Base-by-base conservation (phyloP, 2,113 vertebrate genomes). In the Speoplatyrhinus poulsoni region DNA sequence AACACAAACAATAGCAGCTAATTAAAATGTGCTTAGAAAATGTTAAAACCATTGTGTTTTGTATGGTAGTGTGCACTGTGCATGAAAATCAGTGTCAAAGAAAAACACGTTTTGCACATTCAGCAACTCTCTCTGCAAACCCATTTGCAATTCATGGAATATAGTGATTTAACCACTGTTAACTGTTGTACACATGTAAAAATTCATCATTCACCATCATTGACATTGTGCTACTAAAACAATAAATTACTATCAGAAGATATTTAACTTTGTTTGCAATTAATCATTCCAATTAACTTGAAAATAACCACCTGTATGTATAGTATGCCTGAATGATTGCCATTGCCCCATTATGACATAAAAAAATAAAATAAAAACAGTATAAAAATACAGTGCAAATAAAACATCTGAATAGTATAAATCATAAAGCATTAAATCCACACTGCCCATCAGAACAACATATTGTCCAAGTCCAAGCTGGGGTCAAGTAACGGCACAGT, bases 361-460 rank as follows among this genome's bases (percentile, higher is more conserved):
- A 65, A 58, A 58, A 16, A 17, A 8, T 54, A 26, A 66, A 66
- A 50, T 73, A 79, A 69, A 68, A n/a, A 8, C 9, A 3, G 52
- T n/a, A 15, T 64, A 67, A 75, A 65, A 77, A 79, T 12, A 75
- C 9, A 60, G 60, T 64, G 50, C 0, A 70, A 70, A 74, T 41
- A 4, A 69, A 67, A 75, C 10, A 66, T 17, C 50, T 6, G n/a
- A 12, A 36, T 2, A 56, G 46, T 79, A 85, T 87, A 87, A 87
- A 85, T 90, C 86, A 85, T 90, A 84, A 77, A 82, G 46, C 7
- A 11, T 60, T 55, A 15, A 60, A 61, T 79, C 7, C 53, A 72
- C 56, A 64, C 70, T 82, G 80, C 69, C 63, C 84, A 69, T 79
- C 79, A 87, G 76, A 75, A 79, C 72, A 75, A 58, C 26, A 58